Conservation (phyloP, 2,113 vertebrate genomes). For the Trematomus loennbergii region DNA sequence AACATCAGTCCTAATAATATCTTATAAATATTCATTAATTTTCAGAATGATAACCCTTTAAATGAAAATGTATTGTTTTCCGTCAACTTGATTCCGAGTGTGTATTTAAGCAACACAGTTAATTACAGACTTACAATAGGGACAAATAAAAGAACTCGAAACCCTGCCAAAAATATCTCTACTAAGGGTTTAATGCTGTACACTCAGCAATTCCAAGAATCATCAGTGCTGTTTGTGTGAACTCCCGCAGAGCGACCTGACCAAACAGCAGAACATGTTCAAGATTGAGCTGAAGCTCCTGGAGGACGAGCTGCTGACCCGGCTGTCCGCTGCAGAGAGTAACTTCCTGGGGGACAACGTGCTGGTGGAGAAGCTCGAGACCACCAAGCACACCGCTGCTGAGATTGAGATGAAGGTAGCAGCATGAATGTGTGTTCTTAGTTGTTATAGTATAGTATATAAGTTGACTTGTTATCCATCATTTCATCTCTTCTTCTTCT, state of each 20-base stretch:
- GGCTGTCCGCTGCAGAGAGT: constrained; percentile 83
- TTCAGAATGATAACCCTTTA: no score
- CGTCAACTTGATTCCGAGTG: no score
- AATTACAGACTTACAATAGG: no score
- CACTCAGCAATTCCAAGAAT: background rate
- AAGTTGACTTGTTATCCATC: background rate
- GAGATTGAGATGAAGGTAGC: constrained; percentile 87
- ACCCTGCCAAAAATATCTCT: no score
- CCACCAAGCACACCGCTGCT: constrained; percentile 83
- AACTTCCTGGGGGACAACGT: constrained; percentile 85
- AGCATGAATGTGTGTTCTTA: accelerated
- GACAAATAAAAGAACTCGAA: no score
- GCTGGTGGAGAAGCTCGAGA: constrained; percentile 87
- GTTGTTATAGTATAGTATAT: no score
- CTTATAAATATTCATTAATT: no score
- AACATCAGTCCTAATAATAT: no score
- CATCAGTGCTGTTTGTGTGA: background rate
- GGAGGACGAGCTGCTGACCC: constrained; percentile 84
- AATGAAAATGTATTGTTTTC: no score
- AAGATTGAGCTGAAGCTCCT: constrained; percentile 89
- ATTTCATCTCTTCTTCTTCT: background rate
- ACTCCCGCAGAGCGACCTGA: constrained; percentile 79
- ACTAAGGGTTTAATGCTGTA: background rate
- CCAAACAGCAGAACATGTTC: constrained; percentile 89
- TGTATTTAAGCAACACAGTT: no score